These are phyloP conservation scores for Peromyscus attwateri DNA, from an alignment of 2,797 vertebrate species.

Conservation along the genomic window DNA sequence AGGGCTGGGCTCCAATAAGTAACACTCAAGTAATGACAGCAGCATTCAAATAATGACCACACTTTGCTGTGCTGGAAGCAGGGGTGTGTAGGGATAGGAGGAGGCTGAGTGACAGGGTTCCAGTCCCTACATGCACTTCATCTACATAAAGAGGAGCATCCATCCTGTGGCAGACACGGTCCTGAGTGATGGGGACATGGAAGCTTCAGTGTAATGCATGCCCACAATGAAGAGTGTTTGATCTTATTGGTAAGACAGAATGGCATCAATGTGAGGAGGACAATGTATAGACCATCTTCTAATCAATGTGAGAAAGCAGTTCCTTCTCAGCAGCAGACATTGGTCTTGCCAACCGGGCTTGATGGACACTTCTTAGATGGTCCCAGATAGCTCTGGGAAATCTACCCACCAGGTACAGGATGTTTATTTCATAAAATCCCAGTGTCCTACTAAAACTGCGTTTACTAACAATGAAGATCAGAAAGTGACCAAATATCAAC, in stretches of 20 bases:
- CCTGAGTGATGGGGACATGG: neutral
- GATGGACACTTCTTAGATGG: neutral
- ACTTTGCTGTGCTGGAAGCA: neutral
- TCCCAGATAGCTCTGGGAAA: neutral
- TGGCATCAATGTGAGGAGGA: neutral
- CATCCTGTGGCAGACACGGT: neutral
- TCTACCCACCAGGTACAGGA: neutral
- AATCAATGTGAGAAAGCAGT: neutral
- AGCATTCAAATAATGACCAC: too few relatives aligned
- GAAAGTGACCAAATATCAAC: neutral
- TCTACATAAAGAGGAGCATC: neutral
- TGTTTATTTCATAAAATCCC: neutral
- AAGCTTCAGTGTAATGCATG: neutral
- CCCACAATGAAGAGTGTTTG: neutral
- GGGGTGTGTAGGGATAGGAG: too few relatives aligned
- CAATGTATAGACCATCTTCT: neutral
- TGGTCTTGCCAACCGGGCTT: neutral
- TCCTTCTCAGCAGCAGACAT: neutral
- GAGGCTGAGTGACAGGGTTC: neutral
- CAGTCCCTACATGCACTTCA: neutral
- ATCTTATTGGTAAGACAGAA: neutral
- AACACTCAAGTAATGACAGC: neutral
- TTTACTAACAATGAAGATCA: conserved; percentile 16
- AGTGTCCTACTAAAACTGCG: neutral
- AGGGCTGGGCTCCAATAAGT: neutral